Percentiles rank a stretch among this genome's conserved stretches.
phyloP scores from a whole-genome alignment of 1,140 invertebrate species.

The Drosophila funebris region DNA sequence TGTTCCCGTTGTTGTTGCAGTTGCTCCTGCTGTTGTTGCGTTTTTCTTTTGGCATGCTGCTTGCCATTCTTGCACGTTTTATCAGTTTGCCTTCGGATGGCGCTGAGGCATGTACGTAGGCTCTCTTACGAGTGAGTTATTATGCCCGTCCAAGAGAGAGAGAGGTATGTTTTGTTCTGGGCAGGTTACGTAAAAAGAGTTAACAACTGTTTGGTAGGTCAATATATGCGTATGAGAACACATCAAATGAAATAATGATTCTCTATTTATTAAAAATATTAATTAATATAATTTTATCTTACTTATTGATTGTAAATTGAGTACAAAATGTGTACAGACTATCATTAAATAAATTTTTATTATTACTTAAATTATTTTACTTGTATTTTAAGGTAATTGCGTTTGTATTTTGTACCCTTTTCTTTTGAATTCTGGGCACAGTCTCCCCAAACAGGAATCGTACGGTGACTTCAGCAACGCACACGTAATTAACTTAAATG shows the following conservation, averaged over 20 bases:
- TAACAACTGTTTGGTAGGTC: neutral
- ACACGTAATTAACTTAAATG: conserved; percentile 76
- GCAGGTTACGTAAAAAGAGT: conserved; percentile 43
- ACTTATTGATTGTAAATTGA: no score
- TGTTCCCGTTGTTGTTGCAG: conserved; percentile 11
- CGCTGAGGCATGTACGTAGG: conserved; percentile 63
- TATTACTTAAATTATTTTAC: neutral
- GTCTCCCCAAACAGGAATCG: neutral
- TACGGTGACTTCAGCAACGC: neutral
- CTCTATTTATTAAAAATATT: neutral
- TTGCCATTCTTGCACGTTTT: conserved; percentile 71
- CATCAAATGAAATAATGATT: no score
- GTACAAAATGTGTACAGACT: no score
- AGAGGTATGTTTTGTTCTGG: conserved; percentile 17
- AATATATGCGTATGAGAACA: neutral
- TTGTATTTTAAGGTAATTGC: neutral
- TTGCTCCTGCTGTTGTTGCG: neutral
- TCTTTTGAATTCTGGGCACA: neutral
- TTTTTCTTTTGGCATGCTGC: conserved; percentile 24
- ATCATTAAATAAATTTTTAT: neutral
- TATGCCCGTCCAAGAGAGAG: neutral
- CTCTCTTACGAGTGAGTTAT: conserved; percentile 2
- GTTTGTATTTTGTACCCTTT: neutral
- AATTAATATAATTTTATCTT: no score
- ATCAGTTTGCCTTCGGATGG: conserved; percentile 68